Percentiles rank a stretch among this genome's conserved stretches.
These are phyloP conservation scores for Brachymystax lenok DNA, from an alignment of 2,797 vertebrate species.

Conservation along the genomic window DNA sequence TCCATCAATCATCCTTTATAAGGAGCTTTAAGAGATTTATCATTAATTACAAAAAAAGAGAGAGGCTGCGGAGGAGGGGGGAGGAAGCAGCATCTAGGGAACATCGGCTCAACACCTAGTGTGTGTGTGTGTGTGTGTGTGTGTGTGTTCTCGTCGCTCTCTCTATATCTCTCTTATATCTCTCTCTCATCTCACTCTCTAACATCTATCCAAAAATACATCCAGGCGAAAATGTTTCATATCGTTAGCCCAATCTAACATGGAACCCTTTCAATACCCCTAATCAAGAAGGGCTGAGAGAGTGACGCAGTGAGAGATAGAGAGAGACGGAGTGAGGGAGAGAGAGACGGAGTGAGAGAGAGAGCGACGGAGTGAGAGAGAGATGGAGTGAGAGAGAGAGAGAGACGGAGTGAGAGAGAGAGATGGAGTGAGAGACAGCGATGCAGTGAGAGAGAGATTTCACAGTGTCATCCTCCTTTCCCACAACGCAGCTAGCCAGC, in stretches of 20 bases:
- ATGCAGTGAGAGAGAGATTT: background rate
- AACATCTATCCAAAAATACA: background rate
- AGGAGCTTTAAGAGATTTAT: conserved; percentile 51
- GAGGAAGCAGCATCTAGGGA: background rate
- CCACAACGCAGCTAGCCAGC: background rate
- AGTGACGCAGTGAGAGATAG: background rate
- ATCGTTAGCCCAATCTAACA: background rate
- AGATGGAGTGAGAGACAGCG: background rate
- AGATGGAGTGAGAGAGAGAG: too few species aligned
- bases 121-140: conserved; percentile 10
- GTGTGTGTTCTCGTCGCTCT: conserved; percentile 7
- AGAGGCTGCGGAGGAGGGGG: background rate
- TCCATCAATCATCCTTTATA: conserved; percentile 82
- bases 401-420: too few species aligned
- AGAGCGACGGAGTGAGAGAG: too few species aligned
- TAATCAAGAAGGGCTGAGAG: background rate
- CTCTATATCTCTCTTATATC: background rate
- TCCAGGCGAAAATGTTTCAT: background rate
- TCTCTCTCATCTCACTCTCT: background rate
- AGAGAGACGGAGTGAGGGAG: too few species aligned
- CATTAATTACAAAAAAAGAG: conserved; percentile 60
- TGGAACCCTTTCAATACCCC: background rate
- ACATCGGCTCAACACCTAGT: conserved; percentile 1
- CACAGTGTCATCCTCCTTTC: conserved; percentile 7
- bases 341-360: too few species aligned